phyloP scores from a whole-genome alignment of 1,140 invertebrate species.

The Oryctes rhinoceros region DNA sequence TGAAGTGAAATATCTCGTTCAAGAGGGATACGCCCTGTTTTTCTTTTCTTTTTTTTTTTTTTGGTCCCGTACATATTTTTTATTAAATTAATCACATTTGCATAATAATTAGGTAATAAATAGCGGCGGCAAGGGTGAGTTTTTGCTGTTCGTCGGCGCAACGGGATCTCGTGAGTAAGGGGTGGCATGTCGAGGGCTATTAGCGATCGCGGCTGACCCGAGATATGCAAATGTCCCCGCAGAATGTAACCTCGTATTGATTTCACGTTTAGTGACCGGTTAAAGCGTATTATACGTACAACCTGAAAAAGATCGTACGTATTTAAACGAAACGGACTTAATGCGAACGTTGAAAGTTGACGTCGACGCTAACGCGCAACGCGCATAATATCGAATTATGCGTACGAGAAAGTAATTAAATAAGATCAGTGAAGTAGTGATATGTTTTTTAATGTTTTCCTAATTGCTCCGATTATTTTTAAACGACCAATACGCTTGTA shows the following conservation, averaged over 20 bases:
- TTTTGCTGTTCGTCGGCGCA: constrained; percentile 20
- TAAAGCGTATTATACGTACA: not conserved
- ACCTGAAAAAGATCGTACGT: not conserved
- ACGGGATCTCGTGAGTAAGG: constrained; percentile 27
- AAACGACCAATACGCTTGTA: too few species aligned
- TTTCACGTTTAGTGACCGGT: constrained; percentile 30
- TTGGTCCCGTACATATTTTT: not conserved
- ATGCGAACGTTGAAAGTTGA: too few species aligned
- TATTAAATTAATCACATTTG: constrained; percentile 37
- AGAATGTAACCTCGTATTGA: constrained; percentile 40
- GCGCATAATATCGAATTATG: too few species aligned
- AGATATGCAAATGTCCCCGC: constrained; percentile 41
- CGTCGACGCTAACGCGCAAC: too few species aligned
- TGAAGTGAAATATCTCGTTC: not conserved
- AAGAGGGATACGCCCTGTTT: not conserved
- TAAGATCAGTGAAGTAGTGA: too few species aligned
- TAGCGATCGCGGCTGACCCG: constrained; percentile 36
- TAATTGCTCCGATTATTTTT: too few species aligned
- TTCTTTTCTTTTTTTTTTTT: too few species aligned
- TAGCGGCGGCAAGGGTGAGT: constrained; percentile 20
- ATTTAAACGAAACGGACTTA: too few species aligned
- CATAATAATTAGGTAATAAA: constrained; percentile 37
- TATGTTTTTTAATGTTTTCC: too few species aligned
- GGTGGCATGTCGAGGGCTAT: constrained; percentile 32
- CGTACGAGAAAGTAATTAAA: too few species aligned